phyloP scores from a whole-genome alignment of 1,140 invertebrate species.

The Drosophila mojavensis region DNA sequence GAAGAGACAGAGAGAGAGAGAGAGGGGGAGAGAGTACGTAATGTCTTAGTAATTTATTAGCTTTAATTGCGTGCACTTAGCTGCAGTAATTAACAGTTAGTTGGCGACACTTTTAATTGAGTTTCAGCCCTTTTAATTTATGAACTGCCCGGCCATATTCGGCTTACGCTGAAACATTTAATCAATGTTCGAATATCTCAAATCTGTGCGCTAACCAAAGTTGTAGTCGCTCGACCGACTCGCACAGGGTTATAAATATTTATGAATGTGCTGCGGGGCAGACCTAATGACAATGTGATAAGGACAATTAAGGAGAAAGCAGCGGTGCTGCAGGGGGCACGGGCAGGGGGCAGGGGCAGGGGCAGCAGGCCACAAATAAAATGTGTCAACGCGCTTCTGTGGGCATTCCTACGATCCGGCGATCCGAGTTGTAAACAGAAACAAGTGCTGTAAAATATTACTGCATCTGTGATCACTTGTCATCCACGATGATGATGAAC shows the following conservation, averaged over 20 bases:
- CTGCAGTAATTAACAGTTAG: conserved; percentile 67
- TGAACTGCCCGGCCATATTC: conserved; percentile 72
- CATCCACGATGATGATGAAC: conserved; percentile 76
- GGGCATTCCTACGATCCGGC: conserved; percentile 11
- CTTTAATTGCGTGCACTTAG: conserved; percentile 55
- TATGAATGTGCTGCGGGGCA: conserved; percentile 49
- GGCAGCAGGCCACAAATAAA: conserved; percentile 38
- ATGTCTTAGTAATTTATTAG: conserved; percentile 58
- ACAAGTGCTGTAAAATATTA: conserved; percentile 80
- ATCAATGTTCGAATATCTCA: conserved; percentile 79
- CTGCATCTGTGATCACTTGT: conserved; percentile 81
- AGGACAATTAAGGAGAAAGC: conserved; percentile 82
- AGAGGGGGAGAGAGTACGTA: neutral
- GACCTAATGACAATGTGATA: conserved; percentile 80
- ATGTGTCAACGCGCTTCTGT: conserved; percentile 42
- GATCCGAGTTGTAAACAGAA: conserved; percentile 68
- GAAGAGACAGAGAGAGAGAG: neutral
- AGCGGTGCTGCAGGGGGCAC: conserved; percentile 11
- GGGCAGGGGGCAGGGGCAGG: neutral
- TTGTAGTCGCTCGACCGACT: neutral
- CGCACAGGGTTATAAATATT: conserved; percentile 66
- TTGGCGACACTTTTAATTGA: conserved; percentile 75
- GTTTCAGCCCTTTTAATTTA: conserved; percentile 81
- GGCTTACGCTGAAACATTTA: conserved; percentile 71
- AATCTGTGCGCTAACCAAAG: conserved; percentile 56